Evolutionary conservation across 2,888 invertebrate genomes (phyloP), one percentile per base, ranked within the genome.

Genomic region (Drosophila austrosaltans): DNA sequence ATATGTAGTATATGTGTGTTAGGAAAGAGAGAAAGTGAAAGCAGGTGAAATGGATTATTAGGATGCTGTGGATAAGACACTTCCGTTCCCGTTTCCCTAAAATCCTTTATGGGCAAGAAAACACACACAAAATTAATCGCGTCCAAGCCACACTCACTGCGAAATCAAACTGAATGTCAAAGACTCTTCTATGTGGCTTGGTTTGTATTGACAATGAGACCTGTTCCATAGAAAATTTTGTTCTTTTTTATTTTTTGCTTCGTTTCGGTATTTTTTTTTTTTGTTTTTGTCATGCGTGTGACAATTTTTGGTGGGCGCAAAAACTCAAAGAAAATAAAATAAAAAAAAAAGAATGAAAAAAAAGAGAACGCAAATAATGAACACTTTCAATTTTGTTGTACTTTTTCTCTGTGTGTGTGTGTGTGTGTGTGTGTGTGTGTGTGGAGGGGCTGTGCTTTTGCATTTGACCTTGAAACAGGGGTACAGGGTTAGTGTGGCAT

Each of bases 371-470:
- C 8, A 30, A 16, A 20, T 36, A 20, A 42, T 16, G 56, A 54
- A 71, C 72, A 71, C 75, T 72, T 72, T 72, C 75, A 62, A 66
- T 74, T 72, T 74, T 60, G 39, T 63, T 58, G 39, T 25, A 3
- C 22, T 44, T 42, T 4, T 44, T 48, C 7, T 22, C 2, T 71
- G 53, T 36, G 36, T 36, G 36, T 36, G 8, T 36, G 36, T 36
- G 36, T 8, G 20, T 22, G 20, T 71, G 53, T 6, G 5, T 32
- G 32, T 32, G 32, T 32, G 32, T 32, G 32, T 32, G 6, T 44
- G 16, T 71, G 39, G 32, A 53, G 32, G 22, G 22, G 32, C 8
- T 40, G 16, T 16, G 16, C 16, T 16, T 61, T 72, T 61, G 74
- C 75, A 75, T 74, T 75, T 61, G 74, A 54, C 72, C 72, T 72